Evolutionary conservation across 2,113 vertebrate genomes (phyloP).

Genomic region (Prionailurus bengalensis): DNA sequence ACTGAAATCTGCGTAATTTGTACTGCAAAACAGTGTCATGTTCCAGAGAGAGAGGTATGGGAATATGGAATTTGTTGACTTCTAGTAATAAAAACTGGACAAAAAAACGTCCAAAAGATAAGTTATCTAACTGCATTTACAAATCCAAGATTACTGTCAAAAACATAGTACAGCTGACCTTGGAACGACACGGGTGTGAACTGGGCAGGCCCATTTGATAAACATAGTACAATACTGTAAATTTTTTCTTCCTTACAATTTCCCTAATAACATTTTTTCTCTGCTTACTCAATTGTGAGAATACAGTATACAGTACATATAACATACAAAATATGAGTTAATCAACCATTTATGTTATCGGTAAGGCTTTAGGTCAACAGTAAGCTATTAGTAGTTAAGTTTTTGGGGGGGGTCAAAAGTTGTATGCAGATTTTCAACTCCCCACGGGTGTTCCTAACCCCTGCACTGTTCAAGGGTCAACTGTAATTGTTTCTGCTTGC

Average conservation of each 20-base stretch:
- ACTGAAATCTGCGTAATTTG: slow-evolving; percentile 58
- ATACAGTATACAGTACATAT: neutral
- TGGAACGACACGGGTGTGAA: neutral
- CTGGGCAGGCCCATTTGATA: neutral
- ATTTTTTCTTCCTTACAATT: neutral
- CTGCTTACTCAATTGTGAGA: neutral
- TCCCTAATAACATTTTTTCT: neutral
- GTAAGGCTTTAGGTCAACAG: neutral
- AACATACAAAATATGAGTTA: neutral
- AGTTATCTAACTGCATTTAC: slow-evolving; percentile 12
- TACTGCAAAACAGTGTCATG: slow-evolving; percentile 43
- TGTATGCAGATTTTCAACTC: neutral
- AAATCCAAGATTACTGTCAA: slow-evolving; percentile 65
- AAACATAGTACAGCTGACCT: neutral
- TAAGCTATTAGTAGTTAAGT: neutral
- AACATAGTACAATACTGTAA: neutral
- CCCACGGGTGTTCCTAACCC: neutral
- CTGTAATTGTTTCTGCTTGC: slow-evolving; percentile 8
- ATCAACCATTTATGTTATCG: neutral
- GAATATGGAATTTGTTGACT: slow-evolving; percentile 33
- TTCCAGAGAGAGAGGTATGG: neutral
- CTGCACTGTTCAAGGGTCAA: neutral
- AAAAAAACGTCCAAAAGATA: slow-evolving; percentile 47
- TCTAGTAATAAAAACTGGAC: slow-evolving; percentile 14
- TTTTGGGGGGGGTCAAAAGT: neutral